Evolutionary conservation across 2,888 invertebrate genomes (phyloP).

Genomic region (Antheraea yamamai): DNA sequence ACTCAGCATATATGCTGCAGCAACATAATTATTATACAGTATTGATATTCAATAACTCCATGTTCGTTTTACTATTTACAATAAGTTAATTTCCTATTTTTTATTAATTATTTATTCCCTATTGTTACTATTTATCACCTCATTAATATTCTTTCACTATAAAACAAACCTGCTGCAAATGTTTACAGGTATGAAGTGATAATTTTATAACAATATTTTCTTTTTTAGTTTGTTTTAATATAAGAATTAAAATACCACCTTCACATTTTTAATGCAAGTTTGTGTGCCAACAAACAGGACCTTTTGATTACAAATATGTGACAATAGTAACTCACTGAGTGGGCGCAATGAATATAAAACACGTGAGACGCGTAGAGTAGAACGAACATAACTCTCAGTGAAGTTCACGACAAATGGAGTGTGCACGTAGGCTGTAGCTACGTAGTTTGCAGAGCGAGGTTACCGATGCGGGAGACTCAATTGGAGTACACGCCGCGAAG

Average conservation of each 20-base stretch:
- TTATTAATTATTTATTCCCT: not conserved
- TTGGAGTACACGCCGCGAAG: conserved; percentile 77
- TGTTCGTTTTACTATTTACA: not conserved
- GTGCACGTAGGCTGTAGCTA: conserved; percentile 78
- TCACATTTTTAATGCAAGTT: conserved; percentile 30
- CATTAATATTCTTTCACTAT: not conserved
- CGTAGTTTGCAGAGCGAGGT: conserved; percentile 78
- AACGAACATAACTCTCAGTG: conserved; percentile 75
- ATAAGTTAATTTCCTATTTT: not conserved
- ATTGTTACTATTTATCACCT: conserved; percentile 3
- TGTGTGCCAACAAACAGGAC: conserved; percentile 37
- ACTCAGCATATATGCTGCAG: not conserved
- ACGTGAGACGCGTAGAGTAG: conserved; percentile 72
- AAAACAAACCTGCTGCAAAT: not conserved
- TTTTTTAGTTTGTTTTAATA: not conserved
- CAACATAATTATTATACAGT: not conserved
- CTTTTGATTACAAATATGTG: conserved; percentile 70
- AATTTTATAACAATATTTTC: not conserved
- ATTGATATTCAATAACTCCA: not conserved
- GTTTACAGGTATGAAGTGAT: not conserved
- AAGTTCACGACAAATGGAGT: conserved; percentile 71
- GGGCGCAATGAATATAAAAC: conserved; percentile 80
- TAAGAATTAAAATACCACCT: conserved; percentile 30
- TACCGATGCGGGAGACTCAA: conserved; percentile 75
- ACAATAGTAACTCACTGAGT: conserved; percentile 81